Percentiles rank a stretch among this genome's conserved stretches.
Conservation (phyloP, 2,113 vertebrate species). For the Peucedramus taeniatus region DNA sequence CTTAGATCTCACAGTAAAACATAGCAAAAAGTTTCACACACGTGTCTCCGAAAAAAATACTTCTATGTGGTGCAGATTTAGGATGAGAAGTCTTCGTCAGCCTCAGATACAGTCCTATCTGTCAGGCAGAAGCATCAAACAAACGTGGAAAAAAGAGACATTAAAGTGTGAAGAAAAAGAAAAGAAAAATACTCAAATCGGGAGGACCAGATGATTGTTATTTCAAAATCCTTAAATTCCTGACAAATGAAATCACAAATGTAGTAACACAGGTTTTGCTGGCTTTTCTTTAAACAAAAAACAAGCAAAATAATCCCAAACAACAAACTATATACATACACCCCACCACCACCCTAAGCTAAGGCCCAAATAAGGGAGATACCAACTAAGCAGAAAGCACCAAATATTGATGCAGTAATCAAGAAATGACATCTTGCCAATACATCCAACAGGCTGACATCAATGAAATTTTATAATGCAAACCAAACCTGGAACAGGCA, state of each 20-base stretch:
- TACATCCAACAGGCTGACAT: neutral
- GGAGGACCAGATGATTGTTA: neutral
- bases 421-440: neutral
- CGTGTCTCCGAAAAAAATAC: neutral
- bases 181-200: neutral
- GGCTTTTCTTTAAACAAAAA: neutral
- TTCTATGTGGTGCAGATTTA: neutral
- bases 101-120: neutral
- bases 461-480: neutral
- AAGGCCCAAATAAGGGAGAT: neutral
- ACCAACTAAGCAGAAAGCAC: neutral
- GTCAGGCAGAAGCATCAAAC: neutral
- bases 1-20: neutral
- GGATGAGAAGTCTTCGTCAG: neutral
- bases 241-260: neutral
- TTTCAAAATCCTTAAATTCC: neutral
- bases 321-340: neutral
- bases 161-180: neutral
- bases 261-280: neutral
- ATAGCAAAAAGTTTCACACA: neutral
- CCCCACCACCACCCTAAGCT: neutral
- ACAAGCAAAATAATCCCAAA: neutral
- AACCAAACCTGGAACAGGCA: neutral
- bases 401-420: neutral
- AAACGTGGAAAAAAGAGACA: neutral